These are phyloP conservation scores for Callinectes sapidus DNA, from an alignment of 2,888 invertebrate genomes.

Conservation along the genomic window DNA sequence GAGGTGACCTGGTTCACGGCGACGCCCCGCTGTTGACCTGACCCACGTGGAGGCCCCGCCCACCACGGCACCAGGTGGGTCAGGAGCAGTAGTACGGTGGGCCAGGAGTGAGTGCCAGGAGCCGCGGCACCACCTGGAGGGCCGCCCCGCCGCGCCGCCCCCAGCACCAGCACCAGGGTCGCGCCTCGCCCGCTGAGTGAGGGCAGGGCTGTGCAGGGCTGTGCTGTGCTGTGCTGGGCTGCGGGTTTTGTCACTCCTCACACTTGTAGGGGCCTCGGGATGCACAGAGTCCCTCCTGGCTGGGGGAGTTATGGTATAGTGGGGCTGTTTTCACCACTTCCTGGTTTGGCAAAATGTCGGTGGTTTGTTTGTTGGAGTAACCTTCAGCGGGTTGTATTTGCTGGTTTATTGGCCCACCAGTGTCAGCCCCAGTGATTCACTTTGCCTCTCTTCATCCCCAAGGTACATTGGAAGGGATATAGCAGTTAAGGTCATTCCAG, in stretches of 20 bases:
- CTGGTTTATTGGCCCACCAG: too few species aligned
- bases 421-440: too few species aligned
- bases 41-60: constrained; percentile 33
- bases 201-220: too few species aligned
- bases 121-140: not conserved
- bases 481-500: too few species aligned
- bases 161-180: not conserved
- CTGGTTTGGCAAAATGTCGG: not conserved
- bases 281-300: not conserved
- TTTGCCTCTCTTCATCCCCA: too few species aligned
- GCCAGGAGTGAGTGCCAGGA: not conserved
- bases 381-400: not conserved
- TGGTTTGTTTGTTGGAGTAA: not conserved
- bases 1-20: constrained; percentile 50
- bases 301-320: not conserved
- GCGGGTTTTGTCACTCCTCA: not conserved
- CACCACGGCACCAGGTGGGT: constrained; percentile 34
- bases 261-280: not conserved
- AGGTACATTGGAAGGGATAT: too few species aligned
- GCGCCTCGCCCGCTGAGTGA: not conserved
- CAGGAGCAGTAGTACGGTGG: not conserved
- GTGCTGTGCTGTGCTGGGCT: too few species aligned
- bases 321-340: not conserved
- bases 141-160: not conserved
- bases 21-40: constrained; percentile 14